Base-by-base conservation (phyloP, 2,797 vertebrate genomes). In the Parotocinclus haroldoi region DNA sequence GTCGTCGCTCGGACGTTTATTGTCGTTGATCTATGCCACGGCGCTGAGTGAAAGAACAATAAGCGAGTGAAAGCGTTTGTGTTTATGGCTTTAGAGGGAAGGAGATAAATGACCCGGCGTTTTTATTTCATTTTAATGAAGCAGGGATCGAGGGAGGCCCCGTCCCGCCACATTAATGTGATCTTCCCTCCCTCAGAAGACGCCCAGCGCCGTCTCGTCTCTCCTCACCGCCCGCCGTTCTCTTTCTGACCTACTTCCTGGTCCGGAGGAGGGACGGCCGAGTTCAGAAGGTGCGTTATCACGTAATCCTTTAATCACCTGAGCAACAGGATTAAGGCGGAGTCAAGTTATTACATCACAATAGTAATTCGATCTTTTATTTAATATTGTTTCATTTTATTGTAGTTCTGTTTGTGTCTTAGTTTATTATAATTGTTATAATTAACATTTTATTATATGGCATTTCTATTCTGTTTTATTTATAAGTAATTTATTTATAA, bases 91-190 rank as follows among this genome's bases (percentile, higher is more conserved):
- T 89, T 85, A 80, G 80, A 76, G 83, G 82, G 79, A 88, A 86
- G 70, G 84, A 89, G 88, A 89, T 89, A 88, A 89, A 89, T 90
- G 89, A 88, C 88, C 87, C 81, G 79, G 82, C 64, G 86, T 87
- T 88, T 90, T 89, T 90, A 89, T 90, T 89, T 89, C 86, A 84
- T 89, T 91, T 91, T 90, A 91, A 91, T 89, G 88, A 91, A 89
- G 86, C 85, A 83, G 89, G 89, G 89, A 89, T 84, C 77, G 57
- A 83, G 89, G 88, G 89, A 88, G 82, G 86, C 74, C 49, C 53
- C 62, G 77, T 82, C 73, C 71, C 84, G 71, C 63, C 80, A 82
- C 82, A 78, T 77, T 82, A 77, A 77, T 74, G 75, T 66, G 78
- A 76, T 84, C 82, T 73, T 71, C 5, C 62, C 66, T 27, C 68